Evolutionary conservation across 1,140 invertebrate genomes (phyloP).

Genomic region (Thaumetopoea pityocampa): DNA sequence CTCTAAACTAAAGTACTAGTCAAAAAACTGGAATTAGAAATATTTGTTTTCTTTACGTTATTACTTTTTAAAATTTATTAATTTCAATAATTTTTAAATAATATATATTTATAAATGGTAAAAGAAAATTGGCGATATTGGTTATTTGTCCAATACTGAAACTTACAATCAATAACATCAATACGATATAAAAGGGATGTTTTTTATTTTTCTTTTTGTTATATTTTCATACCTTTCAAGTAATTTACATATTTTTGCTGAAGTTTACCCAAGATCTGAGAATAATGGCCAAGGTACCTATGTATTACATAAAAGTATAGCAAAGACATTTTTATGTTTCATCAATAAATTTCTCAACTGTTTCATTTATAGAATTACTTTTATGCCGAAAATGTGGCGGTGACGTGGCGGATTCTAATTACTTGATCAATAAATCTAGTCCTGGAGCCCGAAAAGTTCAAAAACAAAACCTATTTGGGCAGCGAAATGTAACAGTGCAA

Average conservation of each 20-base stretch:
- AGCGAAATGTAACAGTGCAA: conserved; percentile 68
- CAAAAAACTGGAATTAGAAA: too few species aligned
- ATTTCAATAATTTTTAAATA: too few species aligned
- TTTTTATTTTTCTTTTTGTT: conserved; percentile 37
- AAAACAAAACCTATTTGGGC: conserved; percentile 72
- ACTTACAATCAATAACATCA: neutral
- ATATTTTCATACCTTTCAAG: conserved; percentile 29
- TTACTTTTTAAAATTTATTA: too few species aligned
- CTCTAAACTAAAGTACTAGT: too few species aligned
- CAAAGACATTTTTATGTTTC: too few species aligned
- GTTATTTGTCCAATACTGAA: neutral
- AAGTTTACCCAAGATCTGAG: conserved; percentile 28
- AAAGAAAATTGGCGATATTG: neutral
- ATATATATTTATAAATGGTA: too few species aligned
- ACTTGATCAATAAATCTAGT: conserved; percentile 69
- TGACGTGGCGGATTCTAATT: conserved; percentile 70
- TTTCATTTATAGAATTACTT: conserved; percentile 58
- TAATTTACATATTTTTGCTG: conserved; percentile 23
- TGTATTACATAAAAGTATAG: conserved; percentile 7
- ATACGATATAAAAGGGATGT: conserved; percentile 33
- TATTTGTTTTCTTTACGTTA: too few species aligned
- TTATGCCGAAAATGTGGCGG: conserved; percentile 74
- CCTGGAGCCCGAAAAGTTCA: conserved; percentile 55
- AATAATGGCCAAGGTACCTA: conserved; percentile 50
- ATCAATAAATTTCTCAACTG: conserved; percentile 5